Evolutionary conservation across 2,797 vertebrate species (phyloP).

Genomic region (Petrocephalus schoutedeni): DNA sequence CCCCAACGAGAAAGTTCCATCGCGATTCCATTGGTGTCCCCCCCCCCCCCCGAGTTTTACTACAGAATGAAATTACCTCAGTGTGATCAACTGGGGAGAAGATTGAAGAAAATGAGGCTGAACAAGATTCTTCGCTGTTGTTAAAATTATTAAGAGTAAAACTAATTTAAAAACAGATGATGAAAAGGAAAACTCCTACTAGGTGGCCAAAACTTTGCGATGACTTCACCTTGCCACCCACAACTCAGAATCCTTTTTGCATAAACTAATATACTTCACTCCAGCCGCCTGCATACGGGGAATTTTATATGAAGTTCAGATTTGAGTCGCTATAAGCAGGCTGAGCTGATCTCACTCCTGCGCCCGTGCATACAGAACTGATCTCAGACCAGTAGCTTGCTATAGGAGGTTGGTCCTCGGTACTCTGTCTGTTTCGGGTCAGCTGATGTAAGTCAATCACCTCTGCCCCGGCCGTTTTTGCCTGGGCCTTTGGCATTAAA

Average conservation of each 20-base stretch:
- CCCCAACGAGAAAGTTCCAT: neutral
- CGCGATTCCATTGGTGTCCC: neutral
- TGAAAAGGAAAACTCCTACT: neutral
- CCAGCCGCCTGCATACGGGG: neutral
- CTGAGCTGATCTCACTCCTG: neutral
- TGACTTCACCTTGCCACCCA: neutral
- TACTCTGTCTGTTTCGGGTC: neutral
- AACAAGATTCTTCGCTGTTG: neutral
- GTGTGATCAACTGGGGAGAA: neutral
- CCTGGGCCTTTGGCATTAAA: neutral
- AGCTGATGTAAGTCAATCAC: neutral
- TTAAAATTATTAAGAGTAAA: neutral
- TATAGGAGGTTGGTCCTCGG: neutral
- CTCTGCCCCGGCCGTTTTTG: neutral
- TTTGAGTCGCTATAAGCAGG: neutral
- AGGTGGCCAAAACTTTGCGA: neutral
- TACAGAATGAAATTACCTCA: neutral
- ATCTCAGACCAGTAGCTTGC: neutral
- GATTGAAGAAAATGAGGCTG: neutral
- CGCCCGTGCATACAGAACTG: neutral
- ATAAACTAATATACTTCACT: neutral
- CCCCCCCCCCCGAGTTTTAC: neutral
- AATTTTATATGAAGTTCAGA: neutral
- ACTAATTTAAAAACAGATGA: neutral
- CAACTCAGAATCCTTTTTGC: neutral